Percentiles rank a stretch among this genome's conserved stretches.
Evolutionary conservation across 2,113 vertebrate species (phyloP).

Genomic region (Sphaerodactylus townsendi): DNA sequence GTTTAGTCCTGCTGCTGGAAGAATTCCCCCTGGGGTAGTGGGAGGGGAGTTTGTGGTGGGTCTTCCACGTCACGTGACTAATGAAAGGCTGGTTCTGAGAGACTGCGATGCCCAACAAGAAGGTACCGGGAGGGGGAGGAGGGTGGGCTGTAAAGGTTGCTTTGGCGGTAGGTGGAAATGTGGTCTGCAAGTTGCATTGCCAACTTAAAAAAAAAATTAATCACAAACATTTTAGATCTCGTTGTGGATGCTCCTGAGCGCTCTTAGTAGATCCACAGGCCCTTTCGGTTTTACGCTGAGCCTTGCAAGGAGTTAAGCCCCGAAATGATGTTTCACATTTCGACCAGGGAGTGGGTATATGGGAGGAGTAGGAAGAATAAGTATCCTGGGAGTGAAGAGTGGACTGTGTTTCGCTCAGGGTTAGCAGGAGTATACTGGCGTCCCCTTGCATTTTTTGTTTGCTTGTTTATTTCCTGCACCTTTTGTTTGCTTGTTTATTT

Average conservation of each 20-base stretch:
- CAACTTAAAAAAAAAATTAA: too few relatives aligned
- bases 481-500: too few relatives aligned
- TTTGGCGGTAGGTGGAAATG: too few relatives aligned
- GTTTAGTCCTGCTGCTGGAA: too few relatives aligned
- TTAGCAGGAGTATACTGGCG: too few relatives aligned
- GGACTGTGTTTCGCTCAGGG: background rate
- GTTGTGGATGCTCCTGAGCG: too few relatives aligned
- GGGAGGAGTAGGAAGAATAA: too few relatives aligned
- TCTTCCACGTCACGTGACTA: background rate
- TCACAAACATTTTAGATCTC: background rate
- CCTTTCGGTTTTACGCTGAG: background rate
- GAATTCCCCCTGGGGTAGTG: too few relatives aligned
- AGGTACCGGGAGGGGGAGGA: conserved; percentile 10
- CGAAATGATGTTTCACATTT: background rate
- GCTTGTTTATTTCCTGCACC: too few relatives aligned
- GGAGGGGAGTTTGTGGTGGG: background rate
- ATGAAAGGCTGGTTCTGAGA: background rate
- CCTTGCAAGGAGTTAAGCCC: background rate
- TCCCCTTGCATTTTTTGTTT: too few relatives aligned
- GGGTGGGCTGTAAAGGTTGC: background rate
- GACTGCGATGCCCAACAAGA: conserved; percentile 22
- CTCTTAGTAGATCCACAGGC: background rate
- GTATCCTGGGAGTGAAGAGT: background rate
- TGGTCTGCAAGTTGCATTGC: background rate
- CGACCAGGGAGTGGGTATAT: background rate